Conservation (phyloP, 2,113 vertebrate species). For the Taxidea taxus region DNA sequence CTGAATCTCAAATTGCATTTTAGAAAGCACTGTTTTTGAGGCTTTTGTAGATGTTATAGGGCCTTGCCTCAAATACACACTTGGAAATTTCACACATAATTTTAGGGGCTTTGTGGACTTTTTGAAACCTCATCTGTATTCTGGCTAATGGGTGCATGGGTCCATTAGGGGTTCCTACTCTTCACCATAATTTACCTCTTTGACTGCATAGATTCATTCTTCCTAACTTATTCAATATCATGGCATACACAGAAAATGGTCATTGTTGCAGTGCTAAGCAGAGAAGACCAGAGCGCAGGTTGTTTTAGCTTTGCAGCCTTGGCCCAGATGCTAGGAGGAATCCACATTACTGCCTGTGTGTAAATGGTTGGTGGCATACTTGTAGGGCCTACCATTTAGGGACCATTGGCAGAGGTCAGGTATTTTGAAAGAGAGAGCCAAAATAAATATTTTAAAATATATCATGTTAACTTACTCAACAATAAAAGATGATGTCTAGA, state of each 20-base stretch:
- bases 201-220: neutral
- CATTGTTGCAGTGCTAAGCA: neutral
- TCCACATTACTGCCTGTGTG: neutral
- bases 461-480: neutral
- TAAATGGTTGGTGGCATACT: neutral
- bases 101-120: neutral
- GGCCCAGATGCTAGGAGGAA: fast-evolving
- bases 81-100: neutral
- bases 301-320: neutral
- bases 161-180: neutral
- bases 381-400: neutral
- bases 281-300: neutral
- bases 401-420: neutral
- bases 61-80: neutral
- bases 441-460: neutral
- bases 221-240: too few species aligned
- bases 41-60: neutral
- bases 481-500: neutral
- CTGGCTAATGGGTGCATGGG: neutral
- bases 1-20: neutral
- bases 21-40: neutral
- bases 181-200: neutral
- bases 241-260: neutral
- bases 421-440: neutral
- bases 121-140: neutral